Conservation (phyloP, 2,113 vertebrate genomes). For the Aviceda subcristata region DNA sequence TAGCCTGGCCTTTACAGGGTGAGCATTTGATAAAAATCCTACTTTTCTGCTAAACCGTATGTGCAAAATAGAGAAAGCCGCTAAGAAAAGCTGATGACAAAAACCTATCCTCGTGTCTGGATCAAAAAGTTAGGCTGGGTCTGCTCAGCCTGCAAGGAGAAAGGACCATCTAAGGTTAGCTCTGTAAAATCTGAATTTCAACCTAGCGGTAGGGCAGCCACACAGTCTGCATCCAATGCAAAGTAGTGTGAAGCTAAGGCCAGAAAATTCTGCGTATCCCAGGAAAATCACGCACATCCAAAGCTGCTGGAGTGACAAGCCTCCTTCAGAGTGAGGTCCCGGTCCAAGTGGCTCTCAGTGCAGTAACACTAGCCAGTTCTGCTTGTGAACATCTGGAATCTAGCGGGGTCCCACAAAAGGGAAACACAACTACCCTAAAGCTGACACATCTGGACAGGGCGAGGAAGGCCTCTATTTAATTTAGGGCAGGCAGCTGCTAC, state of each 20-base stretch:
- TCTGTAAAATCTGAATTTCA: neutral
- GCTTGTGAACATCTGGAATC: neutral
- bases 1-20: neutral
- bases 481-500: neutral
- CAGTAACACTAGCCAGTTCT: neutral
- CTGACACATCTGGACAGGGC: neutral
- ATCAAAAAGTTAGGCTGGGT: neutral
- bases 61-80: neutral
- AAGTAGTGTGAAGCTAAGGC: neutral
- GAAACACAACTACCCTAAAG: too few species aligned
- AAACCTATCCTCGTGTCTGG: neutral
- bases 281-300: neutral
- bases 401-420: neutral
- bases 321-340: neutral
- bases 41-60: fast-evolving
- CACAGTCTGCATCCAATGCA: neutral
- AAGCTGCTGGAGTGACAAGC: neutral
- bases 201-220: neutral
- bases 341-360: neutral
- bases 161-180: neutral
- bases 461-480: neutral
- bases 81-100: neutral
- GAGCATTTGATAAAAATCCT: neutral
- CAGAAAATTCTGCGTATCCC: neutral
- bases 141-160: neutral